These are phyloP conservation scores for Hesperophylax magnus DNA, from an alignment of 1,140 invertebrate species.

Conservation along the genomic window DNA sequence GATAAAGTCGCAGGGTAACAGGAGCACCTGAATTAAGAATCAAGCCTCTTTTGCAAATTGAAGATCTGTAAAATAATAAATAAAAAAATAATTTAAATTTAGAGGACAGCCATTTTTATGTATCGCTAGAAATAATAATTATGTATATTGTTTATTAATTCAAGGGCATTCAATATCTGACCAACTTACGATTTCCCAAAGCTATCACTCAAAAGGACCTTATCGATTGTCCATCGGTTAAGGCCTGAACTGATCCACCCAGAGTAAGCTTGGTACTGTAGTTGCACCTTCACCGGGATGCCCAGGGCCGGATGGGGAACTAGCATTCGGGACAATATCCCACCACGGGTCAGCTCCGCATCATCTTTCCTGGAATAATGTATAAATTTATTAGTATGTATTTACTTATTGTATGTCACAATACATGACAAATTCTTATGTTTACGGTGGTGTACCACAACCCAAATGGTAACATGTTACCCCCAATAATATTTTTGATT, in stretches of 20 bases:
- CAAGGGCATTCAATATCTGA: neutral
- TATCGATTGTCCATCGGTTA: slow-evolving; percentile 84
- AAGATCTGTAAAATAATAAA: slow-evolving; percentile 72
- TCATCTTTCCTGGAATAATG: slow-evolving; percentile 78
- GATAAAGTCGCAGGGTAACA: slow-evolving; percentile 79
- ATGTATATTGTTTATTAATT: neutral
- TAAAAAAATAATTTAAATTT: too few species aligned
- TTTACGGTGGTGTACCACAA: too few species aligned
- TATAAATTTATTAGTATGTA: too few species aligned
- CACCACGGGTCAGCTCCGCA: slow-evolving; percentile 80
- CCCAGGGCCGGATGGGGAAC: slow-evolving; percentile 90
- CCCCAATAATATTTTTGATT: neutral
- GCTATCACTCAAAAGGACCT: slow-evolving; percentile 87
- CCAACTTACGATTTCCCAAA: slow-evolving; percentile 81
- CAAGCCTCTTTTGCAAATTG: slow-evolving; percentile 83
- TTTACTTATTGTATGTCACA: too few species aligned
- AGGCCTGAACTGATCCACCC: slow-evolving; percentile 93
- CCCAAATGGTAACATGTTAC: too few species aligned
- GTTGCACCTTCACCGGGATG: slow-evolving; percentile 78
- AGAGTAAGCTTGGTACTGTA: slow-evolving; percentile 90
- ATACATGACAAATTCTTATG: too few species aligned
- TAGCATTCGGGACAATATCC: slow-evolving; percentile 82
- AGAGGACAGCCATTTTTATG: too few species aligned
- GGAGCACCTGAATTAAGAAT: slow-evolving; percentile 82
- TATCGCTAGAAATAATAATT: neutral